These are phyloP conservation scores for Mustela nigripes DNA, from an alignment of 2,113 vertebrate species.

Conservation along the genomic window DNA sequence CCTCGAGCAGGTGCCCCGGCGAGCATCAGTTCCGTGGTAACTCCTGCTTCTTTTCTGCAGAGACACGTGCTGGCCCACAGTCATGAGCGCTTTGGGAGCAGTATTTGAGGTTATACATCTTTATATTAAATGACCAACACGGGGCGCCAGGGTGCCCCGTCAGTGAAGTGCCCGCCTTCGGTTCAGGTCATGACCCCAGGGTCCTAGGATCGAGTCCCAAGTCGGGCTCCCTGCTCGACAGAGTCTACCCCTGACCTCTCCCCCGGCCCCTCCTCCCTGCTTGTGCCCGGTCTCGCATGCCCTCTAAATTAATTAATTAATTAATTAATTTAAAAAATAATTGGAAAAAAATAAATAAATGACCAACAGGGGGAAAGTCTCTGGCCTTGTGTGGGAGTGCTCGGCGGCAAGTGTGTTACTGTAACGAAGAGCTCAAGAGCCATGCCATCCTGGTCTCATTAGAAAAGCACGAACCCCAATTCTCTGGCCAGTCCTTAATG, in stretches of 20 bases:
- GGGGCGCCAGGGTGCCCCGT: too few relatives aligned
- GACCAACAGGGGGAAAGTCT: not conserved
- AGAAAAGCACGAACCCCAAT: not conserved
- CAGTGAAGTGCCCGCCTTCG: too few relatives aligned
- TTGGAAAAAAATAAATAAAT: not conserved
- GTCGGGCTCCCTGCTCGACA: too few relatives aligned
- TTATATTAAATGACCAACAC: not conserved
- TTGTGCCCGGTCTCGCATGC: too few relatives aligned
- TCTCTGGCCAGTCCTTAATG: not conserved
- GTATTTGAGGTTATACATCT: not conserved
- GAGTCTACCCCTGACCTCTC: too few relatives aligned
- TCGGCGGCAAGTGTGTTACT: not conserved
- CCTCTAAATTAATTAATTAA: too few relatives aligned
- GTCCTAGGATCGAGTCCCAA: too few relatives aligned
- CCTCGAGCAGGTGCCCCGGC: not conserved
- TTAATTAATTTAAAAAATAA: too few relatives aligned
- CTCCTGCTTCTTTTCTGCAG: not conserved
- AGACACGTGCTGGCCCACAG: not conserved
- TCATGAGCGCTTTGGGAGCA: not conserved
- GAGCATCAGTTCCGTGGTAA: not conserved
- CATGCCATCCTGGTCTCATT: not conserved
- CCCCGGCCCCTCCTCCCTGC: too few relatives aligned
- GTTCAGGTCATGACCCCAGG: too few relatives aligned
- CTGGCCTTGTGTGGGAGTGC: not conserved
- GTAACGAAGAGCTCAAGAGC: not conserved